Base-by-base conservation (phyloP, 2,113 vertebrate species). In the Podocnemis expansa region DNA sequence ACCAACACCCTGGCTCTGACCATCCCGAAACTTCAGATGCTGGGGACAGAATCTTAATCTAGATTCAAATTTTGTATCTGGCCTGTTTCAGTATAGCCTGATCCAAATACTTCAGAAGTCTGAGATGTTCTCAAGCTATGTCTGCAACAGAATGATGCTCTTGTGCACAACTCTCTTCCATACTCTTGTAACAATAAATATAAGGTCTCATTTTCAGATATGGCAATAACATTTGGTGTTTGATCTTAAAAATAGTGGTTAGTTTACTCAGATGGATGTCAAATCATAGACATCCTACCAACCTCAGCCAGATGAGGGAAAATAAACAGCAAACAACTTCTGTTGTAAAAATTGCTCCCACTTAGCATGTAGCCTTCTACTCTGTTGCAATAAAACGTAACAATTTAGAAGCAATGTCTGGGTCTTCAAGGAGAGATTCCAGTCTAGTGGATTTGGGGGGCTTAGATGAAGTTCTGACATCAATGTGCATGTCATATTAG, bases 121-220 rank as follows among this genome's bases (percentile, higher is more conserved):
- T 87, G 85, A 52, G 84, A 82, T 87, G 73, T 16, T 73, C 86
- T 96, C 91, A 97, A 75, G 25, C n/a, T 54, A 10, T 56, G 38
- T 80, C 83, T 0, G 0, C 82, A 7, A 29, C 82, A 89, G 94
- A 96, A 29, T 56, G 24, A 60, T 78, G 0, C 13, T 76, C 9
- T 73, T 41, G 1, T 2, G 0, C 10, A 52, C 70, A 70, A 79
- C 76, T 95, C 84, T 78, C 2, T 73, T 93, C 88, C 89, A 29
- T 67, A 13, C 73, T 82, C 70, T 63, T 93, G 47, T 73, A 73
- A 60, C 79, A 95, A 79, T 55, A 95, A 79, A 88, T 16, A 88
- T 93, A 75, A 3, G 2, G 1, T 6, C 6, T 0, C 0, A 27
- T 84, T 85, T 84, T 80, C 76, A 54, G 29, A 31, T 24, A 3